Evolutionary conservation across 2,888 invertebrate genomes (phyloP), one percentile per base, ranked within the genome.

Genomic region (Anoncus sp.): DNA sequence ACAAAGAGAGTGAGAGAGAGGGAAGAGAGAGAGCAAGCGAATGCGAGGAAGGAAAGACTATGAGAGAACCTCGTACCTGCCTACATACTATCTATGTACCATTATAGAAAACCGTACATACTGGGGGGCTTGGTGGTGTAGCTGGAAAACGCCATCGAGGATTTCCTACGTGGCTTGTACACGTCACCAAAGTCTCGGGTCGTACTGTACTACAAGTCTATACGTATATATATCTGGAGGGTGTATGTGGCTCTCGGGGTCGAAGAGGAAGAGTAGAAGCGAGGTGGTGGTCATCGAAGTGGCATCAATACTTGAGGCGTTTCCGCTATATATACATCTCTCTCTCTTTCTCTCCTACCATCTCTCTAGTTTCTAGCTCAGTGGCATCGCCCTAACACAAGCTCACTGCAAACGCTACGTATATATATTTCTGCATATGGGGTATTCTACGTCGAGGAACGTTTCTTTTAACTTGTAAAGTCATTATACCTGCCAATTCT

Each of bases 301-400:
- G 83, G 83, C 83, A 88, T 89, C 86, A 86, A 89, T 88, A 87
- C 82, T 87, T 85, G 87, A 89, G 88, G 87, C 82, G 75, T 78
- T 77, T 77, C 79, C 81, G 77, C 83, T n/a, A n/a, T n/a, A n/a
- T n/a, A n/a, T n/a, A n/a, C n/a, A n/a, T n/a, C n/a, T n/a, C n/a
- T n/a, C n/a, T n/a, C n/a, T n/a, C n/a, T 79, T 77, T 80, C 81
- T 79, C 69, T 38, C 35, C 10, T n/a, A 65, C 65, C 51, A 55
- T 63, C 69, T 60, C 65, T 55, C 66, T 53, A 65, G 59, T 59
- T 45, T 57, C 57, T 45, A 38, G 43, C 60, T 71, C 67, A 66
- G 67, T 60, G 40, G 40, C 71, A 71, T 47, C 65, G 53, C 60
- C 65, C 65, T 65, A 65, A 73, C 69, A 73, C 77, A 74, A 70